Evolutionary conservation across 2,888 invertebrate species (phyloP).

Genomic region (Tetanocera ferruginea): DNA sequence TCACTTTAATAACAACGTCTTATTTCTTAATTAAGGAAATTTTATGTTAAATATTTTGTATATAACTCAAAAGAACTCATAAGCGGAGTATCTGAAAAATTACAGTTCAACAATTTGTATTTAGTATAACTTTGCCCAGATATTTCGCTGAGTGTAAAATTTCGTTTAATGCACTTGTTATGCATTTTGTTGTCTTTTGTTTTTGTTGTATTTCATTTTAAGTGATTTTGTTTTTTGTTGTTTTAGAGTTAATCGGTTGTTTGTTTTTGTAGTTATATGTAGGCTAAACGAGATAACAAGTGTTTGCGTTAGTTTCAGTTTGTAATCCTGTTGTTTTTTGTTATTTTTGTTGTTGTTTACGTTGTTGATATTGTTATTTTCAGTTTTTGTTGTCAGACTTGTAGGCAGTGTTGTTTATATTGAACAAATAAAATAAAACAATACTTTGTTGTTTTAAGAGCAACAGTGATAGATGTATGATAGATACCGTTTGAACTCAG

Average conservation of each 20-base stretch:
- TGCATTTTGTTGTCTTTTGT: not conserved
- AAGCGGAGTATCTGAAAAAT: too few species aligned
- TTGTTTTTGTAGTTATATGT: not conserved
- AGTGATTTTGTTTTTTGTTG: not conserved
- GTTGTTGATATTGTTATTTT: not conserved
- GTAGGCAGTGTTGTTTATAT: not conserved
- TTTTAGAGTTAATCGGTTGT: slow-evolving; percentile 8
- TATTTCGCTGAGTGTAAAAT: too few species aligned
- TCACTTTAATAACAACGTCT: too few species aligned
- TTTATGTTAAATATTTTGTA: too few species aligned
- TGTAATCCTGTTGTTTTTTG: not conserved
- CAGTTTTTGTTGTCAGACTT: not conserved
- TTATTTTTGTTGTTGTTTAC: not conserved
- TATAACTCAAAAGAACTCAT: too few species aligned
- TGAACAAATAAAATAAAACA: too few species aligned
- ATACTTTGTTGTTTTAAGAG: too few species aligned
- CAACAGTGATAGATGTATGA: too few species aligned
- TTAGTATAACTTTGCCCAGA: too few species aligned
- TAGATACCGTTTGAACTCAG: too few species aligned
- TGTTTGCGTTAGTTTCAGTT: not conserved
- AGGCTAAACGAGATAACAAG: slow-evolving; percentile 25
- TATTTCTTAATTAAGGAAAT: too few species aligned
- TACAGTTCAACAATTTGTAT: too few species aligned
- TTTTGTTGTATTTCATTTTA: not conserved
- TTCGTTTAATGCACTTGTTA: not conserved